Evolutionary conservation across 2,888 invertebrate genomes (phyloP), one percentile per base, ranked within the genome.

Genomic region (Polydrusus tereticollis): DNA sequence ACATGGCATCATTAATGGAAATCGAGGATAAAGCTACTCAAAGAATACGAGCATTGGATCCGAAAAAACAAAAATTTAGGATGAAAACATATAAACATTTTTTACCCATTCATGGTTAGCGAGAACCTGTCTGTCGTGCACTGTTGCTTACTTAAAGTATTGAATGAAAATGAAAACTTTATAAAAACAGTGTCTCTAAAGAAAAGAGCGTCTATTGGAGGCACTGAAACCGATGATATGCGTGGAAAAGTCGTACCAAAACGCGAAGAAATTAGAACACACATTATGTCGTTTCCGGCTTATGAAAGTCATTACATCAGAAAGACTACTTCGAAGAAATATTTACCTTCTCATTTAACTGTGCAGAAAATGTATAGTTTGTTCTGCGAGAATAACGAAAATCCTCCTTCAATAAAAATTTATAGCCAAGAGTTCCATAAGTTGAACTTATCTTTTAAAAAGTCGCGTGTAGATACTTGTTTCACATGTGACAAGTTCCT

Each of bases 351-450:
- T 5, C 12, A 52, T 38, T 47, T 63, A 20, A 69, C 57, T 6
- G 18, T 70, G 14, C 64, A 58, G 58, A 69, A 52, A 23, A 74
- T 71, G 60, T 68, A 74, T 59, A 20, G 21, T 14, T 23, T 60
- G 10, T 29, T 16, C 16, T 29, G 33, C 7, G 62, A 68, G 21
- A 50, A 41, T 20, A 16, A 52, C 18, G 33, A 36, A 16, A 33
- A 16, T 16, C 47, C 45, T 8, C 67, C 64, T 33, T 58, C 64
- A 29, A 23, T 47, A 38, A 47, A 45, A 38, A 74, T 63, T 55
- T 71, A 71, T 21, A 18, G 23, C 12, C 14, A 64, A n/a, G 52
- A 71, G 14, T 74, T 74, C 55, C 68, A 74, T 55, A 68, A 63
- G 16, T 47, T 74, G 18, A 64, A 68, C 21, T 36, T 72, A 21